Base-by-base conservation (phyloP, 2,797 vertebrate species). In the Danio jaintianensis region DNA sequence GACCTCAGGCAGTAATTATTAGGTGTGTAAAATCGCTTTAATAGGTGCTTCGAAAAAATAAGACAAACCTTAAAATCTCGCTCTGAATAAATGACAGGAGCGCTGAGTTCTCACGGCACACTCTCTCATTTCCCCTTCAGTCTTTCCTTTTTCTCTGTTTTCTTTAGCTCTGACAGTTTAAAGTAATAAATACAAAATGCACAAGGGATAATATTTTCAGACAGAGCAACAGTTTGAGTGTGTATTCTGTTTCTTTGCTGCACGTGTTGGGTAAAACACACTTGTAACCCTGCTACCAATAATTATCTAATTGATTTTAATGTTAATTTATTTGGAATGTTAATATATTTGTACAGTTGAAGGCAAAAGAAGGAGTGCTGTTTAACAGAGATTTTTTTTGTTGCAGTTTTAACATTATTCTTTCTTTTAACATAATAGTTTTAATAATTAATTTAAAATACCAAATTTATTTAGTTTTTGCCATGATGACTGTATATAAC, bases 151-250 rank as follows among this genome's bases (percentile, higher is more conserved):
- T 11, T 56, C 61, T 77, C n/a, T 58, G 50, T 82, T 70, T 75
- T 43, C 61, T 42, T 52, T 72, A 59, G 50, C 48, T 64, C 61
- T 70, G 85, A 83, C 78, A 83, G 75, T 76, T 76, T 48, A 38
- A 59, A 79, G 79, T 82, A 83, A 85, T 81, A 48, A 72, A 75
- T 76, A 77, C 63, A 29, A 80, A 67, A 81, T 82, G 64, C 53
- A 77, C 20, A 12, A 70, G 67, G 42, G 63, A 83, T 86, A 79
- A 81, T 83, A 82, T 81, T 81, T 82, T 79, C 67, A 71, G 11
- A 63, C 50, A 68, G 40, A 22, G 52, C 8, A 43, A 45, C n/a
- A 42, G 29, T 52, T 29, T 42, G 45, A 47, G 16, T 47, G 22
- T 59, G 5, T 45, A 42, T 77, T 67, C 4, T 47, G 22, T 68